A percentile compares a stretch with the other conserved stretches of the same genome.
phyloP scores from a whole-genome alignment of 2,888 invertebrate genomes.

The Stenurella melanura region DNA sequence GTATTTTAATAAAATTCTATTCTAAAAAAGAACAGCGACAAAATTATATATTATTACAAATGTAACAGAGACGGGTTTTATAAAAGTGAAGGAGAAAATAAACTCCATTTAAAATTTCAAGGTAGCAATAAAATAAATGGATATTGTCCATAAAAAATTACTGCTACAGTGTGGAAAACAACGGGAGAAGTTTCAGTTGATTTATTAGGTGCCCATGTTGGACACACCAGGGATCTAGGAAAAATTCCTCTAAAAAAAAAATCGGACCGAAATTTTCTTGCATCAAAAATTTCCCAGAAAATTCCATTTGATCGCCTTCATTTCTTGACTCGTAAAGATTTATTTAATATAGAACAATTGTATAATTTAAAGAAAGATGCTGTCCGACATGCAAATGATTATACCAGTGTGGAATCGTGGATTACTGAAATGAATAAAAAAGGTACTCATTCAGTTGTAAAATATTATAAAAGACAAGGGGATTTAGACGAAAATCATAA shows the following conservation, averaged over 20 bases:
- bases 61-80: neutral
- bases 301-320: neutral
- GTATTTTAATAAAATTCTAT: too few relatives aligned
- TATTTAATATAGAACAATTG: neutral
- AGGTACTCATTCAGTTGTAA: slow-evolving; percentile 29
- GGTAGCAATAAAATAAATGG: neutral
- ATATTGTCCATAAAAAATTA: neutral
- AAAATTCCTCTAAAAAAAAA: neutral
- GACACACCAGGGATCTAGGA: neutral
- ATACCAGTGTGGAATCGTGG: slow-evolving; percentile 16
- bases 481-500: neutral
- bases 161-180: too few relatives aligned
- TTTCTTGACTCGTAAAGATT: neutral
- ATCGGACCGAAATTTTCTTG: neutral
- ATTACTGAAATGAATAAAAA: neutral
- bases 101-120: neutral
- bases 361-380: neutral
- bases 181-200: neutral
- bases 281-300: neutral
- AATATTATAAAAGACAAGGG: slow-evolving; percentile 36
- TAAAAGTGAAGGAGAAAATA: neutral
- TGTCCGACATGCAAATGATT: slow-evolving; percentile 22
- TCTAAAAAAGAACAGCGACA: neutral
- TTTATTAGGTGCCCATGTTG: neutral
- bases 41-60: neutral